Evolutionary conservation across 2,888 invertebrate genomes (phyloP), one percentile per base, ranked within the genome.

Genomic region (Philereme transversata): DNA sequence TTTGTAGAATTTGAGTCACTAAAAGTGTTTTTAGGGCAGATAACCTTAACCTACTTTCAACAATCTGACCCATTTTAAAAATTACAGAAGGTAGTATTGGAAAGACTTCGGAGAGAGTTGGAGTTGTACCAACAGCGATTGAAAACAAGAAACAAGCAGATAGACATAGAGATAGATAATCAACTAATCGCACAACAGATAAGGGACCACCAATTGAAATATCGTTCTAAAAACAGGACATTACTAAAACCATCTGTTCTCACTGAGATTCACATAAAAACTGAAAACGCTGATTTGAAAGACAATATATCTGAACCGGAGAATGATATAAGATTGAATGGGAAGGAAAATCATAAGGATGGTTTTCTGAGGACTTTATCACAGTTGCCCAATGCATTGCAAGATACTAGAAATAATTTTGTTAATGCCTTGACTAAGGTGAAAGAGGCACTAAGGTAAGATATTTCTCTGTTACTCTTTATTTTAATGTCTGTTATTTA

Each of bases 31-130:
- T 8, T 8, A 36, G 10, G 4, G 11, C 34, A 53, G 4, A 36
- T 4, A 34, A 45, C 33, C 46, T 5, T 51, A 54, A 50, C 49
- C 53, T 53, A 50, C 40, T 45, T 54, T 46, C 6, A 5, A 49
- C 36, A 2, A 36, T 1, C 40, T 50, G 43, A 51, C 34, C 44
- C 22, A 55, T 41, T 61, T 59, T 51, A 4, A 64, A 52, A 68
- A 67, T 79, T 87, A 64, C 83, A 94, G 94, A 94, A 93, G 85
- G 79, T 91, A 70, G 93, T 94, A 34, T 88, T 94, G 33, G 93
- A 94, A 62, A 88, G 93, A 71, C 82, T 94, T 69, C 85, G 94
- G 50, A 90, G 90, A 73, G 94, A 94, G 71, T 80, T 94, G 47
- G 93, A 95, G 68, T 70, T 92, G 9, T 93, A 92, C 72, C 93